Evolutionary conservation across 2,797 vertebrate species (phyloP).

Genomic region (Myotis myotis): DNA sequence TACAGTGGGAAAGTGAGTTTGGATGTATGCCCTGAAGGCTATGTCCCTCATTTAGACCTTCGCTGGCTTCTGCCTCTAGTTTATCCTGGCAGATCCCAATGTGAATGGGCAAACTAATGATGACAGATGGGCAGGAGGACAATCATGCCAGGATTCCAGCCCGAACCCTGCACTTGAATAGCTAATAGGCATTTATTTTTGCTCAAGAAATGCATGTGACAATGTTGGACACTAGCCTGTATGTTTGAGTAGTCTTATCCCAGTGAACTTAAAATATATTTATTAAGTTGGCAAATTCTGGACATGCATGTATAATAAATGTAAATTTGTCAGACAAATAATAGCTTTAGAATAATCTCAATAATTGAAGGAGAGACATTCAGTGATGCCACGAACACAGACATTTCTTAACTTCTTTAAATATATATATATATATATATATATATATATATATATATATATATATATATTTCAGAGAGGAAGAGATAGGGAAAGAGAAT

Average conservation of each 20-base stretch:
- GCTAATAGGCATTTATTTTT: not conserved
- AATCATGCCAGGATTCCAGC: not conserved
- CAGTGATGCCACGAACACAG: not conserved
- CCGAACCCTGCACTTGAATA: not conserved
- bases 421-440: too few relatives aligned
- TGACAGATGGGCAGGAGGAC: not conserved
- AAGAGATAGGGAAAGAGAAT: too few relatives aligned
- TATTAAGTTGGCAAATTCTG: not conserved
- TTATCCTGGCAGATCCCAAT: slow-evolving; percentile 39
- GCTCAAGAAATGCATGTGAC: not conserved
- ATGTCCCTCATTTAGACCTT: slow-evolving; percentile 30
- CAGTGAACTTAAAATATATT: not conserved
- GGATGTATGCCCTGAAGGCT: not conserved
- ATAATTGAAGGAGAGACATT: slow-evolving; percentile 23
- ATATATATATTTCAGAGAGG: too few relatives aligned
- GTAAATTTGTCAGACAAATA: not conserved
- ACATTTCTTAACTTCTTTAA: slow-evolving; percentile 20
- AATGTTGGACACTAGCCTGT: not conserved
- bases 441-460: too few relatives aligned
- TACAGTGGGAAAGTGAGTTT: not conserved
- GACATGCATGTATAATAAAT: not conserved
- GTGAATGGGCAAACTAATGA: slow-evolving; percentile 35
- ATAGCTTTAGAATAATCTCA: slow-evolving; percentile 24
- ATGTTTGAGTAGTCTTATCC: not conserved
- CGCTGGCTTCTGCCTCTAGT: slow-evolving; percentile 12